Evolutionary conservation across 2,797 vertebrate species (phyloP).

Genomic region (Poeciliopsis paucimaculata): DNA sequence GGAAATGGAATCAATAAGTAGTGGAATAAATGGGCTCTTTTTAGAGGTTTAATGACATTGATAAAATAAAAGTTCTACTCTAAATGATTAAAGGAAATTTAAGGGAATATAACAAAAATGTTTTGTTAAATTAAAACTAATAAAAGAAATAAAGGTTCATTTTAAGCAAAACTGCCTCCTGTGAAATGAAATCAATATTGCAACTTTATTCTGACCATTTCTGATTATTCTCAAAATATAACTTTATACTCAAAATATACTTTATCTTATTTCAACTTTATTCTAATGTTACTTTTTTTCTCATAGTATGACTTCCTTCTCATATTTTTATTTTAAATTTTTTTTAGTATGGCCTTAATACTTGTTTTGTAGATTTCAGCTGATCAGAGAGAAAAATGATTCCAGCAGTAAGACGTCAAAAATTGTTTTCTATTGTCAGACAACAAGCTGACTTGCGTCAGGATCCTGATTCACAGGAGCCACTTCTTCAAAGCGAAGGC

Average conservation of each 20-base stretch:
- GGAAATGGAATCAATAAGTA: neutral
- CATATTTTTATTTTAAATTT: too few relatives aligned
- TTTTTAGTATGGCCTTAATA: too few relatives aligned
- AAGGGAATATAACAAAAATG: neutral
- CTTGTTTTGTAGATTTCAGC: too few relatives aligned
- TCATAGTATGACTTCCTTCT: too few relatives aligned
- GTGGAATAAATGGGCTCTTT: neutral
- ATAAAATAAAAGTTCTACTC: neutral
- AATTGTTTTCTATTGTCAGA: neutral
- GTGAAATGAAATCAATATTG: too few relatives aligned
- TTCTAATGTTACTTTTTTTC: too few relatives aligned
- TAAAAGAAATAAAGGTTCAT: neutral
- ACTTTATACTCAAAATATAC: too few relatives aligned
- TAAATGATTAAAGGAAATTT: neutral
- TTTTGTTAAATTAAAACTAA: neutral
- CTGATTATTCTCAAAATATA: too few relatives aligned
- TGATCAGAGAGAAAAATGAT: neutral
- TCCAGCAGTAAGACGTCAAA: neutral
- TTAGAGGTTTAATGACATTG: neutral
- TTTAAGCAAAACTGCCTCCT: neutral
- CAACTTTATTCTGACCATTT: too few relatives aligned
- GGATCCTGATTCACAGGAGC: neutral
- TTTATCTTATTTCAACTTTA: too few relatives aligned
- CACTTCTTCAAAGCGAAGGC: constrained; percentile 12
- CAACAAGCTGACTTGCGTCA: neutral